Evolutionary conservation across 1,140 invertebrate species (phyloP).

Genomic region (Yoshiicerus persimilis): DNA sequence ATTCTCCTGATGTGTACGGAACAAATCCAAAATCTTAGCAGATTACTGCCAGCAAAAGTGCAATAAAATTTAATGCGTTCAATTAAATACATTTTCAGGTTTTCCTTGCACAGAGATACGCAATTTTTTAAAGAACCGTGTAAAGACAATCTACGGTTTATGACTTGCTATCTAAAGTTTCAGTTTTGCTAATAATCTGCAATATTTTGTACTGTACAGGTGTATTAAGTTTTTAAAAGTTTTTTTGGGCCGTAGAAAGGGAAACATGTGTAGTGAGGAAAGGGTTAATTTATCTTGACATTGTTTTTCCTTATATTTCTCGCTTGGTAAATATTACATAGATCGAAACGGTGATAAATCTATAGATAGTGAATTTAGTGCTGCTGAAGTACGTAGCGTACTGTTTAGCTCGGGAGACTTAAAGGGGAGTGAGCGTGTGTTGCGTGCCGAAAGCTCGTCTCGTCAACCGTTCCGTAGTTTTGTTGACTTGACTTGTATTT

Average conservation of each 20-base stretch:
- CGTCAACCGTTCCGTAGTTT: neutral
- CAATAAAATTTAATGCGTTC: neutral
- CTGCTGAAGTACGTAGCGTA: too few species aligned
- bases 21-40: neutral
- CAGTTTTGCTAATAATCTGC: neutral
- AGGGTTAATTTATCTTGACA: neutral
- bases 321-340: too few species aligned
- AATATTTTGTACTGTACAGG: neutral
- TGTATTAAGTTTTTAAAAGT: too few species aligned
- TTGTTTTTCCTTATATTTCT: neutral
- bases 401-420: neutral
- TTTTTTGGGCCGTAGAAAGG: too few species aligned
- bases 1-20: neutral
- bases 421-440: neutral
- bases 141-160: slow-evolving; percentile 3
- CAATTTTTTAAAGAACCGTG: neutral
- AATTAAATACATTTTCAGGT: neutral
- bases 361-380: neutral
- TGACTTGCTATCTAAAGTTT: neutral
- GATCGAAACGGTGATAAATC: neutral
- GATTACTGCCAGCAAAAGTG: neutral
- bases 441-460: slow-evolving; percentile 5
- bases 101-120: neutral
- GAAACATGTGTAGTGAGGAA: neutral
- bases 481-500: neutral